Evolutionary conservation across 2,113 vertebrate species (phyloP), one percentile per base, ranked within the genome.

Genomic region (Phylloscopus trochilus): DNA sequence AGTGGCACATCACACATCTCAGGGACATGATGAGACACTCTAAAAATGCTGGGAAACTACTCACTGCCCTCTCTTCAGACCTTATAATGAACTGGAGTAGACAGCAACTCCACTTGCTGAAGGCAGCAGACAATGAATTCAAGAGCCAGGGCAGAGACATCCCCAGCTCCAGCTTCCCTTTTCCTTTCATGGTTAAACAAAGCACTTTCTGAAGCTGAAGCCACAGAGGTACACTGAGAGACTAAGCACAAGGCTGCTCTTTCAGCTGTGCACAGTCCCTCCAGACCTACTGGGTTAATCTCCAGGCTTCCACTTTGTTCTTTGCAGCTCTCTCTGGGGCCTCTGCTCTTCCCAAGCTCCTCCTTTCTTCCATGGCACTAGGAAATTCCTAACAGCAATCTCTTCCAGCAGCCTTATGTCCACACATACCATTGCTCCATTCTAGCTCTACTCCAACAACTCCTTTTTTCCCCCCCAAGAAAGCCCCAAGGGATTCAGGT

Each of bases 381-480:
- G 16, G 21, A 60, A 70, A 87, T n/a, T 67, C 59, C 55, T 3
- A 4, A 41, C 31, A 86, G 46, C 44, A 37, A 3, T 37, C 23
- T 63, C 18, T 63, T 30, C 14, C 0, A 0, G 27, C 52, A 87
- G 67, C 16, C 17, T 49, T 39, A 5, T 44, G 35, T 23, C 43
- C 56, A 59, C 15, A 21, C 13, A 67, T 3, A 37, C 9, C 28
- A 23, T 17, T n/a, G 46, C 43, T 69, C 41, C 28, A 66, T 49
- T 22, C 53, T 35, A 80, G n/a, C 15, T 86, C 37, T 75, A n/a
- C 18, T 81, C 16, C 60, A 70, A 22, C 15, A 91, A 21, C 13
- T 35, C 41, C 6, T 12, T 3, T 4, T 49, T 52, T 37, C 1
- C 5, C 1, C 5, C 5, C 4, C 0, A 7, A 2, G 22, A 66